Conservation (phyloP, 2,113 vertebrate species). For the Heloderma charlesbogerti region DNA sequence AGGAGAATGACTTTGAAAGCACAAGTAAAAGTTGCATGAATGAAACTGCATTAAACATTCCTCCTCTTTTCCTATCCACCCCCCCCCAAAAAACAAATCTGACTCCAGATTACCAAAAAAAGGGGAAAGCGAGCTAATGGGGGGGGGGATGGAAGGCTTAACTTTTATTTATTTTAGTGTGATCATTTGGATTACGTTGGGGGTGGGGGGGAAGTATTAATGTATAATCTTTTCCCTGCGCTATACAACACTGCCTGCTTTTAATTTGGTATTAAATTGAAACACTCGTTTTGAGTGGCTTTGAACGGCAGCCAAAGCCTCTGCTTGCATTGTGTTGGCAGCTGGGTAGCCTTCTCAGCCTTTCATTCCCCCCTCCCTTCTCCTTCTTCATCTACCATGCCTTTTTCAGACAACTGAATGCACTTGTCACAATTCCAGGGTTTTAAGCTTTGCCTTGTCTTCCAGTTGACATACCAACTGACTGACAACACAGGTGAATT, state of each 20-base stretch:
- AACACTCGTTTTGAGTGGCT: constrained; percentile 85
- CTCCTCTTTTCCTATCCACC: constrained; percentile 64
- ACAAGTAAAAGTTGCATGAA: accelerated
- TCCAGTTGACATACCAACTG: constrained; percentile 1
- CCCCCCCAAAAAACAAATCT: constrained; percentile 48
- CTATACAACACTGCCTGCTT: constrained; percentile 83
- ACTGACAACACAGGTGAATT: constrained; percentile 23
- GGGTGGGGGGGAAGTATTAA: constrained; percentile 80
- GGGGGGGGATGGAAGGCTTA: constrained; percentile 67
- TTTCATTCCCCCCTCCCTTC: background rate
- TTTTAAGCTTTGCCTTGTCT: constrained; percentile 63
- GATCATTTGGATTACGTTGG: constrained; percentile 89
- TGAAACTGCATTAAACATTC: constrained; percentile 54
- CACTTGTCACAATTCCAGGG: constrained; percentile 74
- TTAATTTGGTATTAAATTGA: constrained; percentile 87
- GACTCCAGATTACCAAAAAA: constrained; percentile 68
- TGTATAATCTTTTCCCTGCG: constrained; percentile 85
- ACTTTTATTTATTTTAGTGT: constrained; percentile 90
- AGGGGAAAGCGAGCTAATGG: constrained; percentile 57
- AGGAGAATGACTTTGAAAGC: background rate
- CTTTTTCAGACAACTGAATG: constrained; percentile 72
- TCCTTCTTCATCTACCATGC: constrained; percentile 32
- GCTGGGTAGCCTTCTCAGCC: constrained; percentile 81
- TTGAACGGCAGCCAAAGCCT: constrained; percentile 89
- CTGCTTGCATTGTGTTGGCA: constrained; percentile 86